Evolutionary conservation across 2,797 vertebrate genomes (phyloP).

Genomic region (Remorina albescens): DNA sequence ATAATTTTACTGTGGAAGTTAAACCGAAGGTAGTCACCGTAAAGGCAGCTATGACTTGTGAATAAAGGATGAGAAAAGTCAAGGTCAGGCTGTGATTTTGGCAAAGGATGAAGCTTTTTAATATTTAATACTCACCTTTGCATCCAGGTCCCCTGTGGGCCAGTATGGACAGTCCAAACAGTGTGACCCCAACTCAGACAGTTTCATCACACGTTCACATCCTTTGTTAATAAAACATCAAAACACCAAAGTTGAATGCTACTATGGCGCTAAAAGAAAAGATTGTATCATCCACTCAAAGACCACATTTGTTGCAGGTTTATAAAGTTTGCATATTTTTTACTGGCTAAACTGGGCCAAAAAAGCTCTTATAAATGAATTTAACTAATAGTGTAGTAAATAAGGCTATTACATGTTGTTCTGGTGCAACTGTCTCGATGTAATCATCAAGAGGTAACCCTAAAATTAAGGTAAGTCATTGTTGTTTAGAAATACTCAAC

Average conservation of each 20-base stretch:
- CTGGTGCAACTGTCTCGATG: too few species aligned
- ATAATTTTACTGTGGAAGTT: conserved; percentile 28
- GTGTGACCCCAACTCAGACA: conserved; percentile 78
- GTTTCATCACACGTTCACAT: conserved; percentile 68
- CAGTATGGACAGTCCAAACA: conserved; percentile 71
- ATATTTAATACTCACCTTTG: conserved; percentile 80
- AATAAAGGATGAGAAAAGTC: conserved; percentile 73
- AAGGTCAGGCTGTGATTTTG: conserved; percentile 60
- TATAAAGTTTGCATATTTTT: too few species aligned
- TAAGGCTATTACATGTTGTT: not conserved
- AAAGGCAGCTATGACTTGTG: conserved; percentile 40
- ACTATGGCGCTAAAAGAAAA: not conserved
- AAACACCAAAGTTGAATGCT: conserved; percentile 6
- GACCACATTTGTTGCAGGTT: not conserved
- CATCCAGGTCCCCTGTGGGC: conserved; percentile 72
- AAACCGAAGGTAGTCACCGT: conserved; percentile 23
- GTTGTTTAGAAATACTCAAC: not conserved
- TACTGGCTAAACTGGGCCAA: too few species aligned
- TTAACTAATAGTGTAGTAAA: not conserved
- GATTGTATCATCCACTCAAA: not conserved
- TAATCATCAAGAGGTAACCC: too few species aligned
- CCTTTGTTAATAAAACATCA: conserved; percentile 63
- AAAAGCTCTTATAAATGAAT: not conserved
- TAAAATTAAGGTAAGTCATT: too few species aligned
- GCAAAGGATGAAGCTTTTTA: conserved; percentile 22